Evolutionary conservation across 2,888 invertebrate species (phyloP), one percentile per base, ranked within the genome.

Genomic region (Dermolepida albohirtum): DNA sequence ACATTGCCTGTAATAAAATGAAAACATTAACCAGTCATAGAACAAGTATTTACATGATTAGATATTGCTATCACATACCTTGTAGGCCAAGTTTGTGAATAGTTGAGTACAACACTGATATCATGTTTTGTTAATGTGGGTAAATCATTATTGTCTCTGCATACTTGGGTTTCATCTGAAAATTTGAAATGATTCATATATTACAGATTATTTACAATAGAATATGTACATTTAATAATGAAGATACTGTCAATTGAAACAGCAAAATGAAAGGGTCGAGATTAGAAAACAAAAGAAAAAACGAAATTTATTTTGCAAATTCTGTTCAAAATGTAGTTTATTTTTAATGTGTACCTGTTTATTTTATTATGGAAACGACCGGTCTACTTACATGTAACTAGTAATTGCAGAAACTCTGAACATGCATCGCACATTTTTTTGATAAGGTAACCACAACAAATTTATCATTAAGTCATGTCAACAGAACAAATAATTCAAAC

Each of bases 351-450:
- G 16, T 54, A 40, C 54, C 54, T 54, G 54, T 43, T 43, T 57
- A 62, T 47, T 47, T 47, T 62, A 62, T 62, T 62, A 47, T 34
- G 43, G 57, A 54, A 67, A 55, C 66, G 64, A 40, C 51, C 43
- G 71, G 59, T 57, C 64, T 76, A 82, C 92, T 91, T 89, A 93
- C 92, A 92, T 80, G 90, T 89, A 82, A 94, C 89, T 84, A 96
- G 90, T 85, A 96, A 91, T 87, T 94, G 93, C 85, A 94, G 90
- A 88, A 96, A 93, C 86, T 96, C 95, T 83, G 93, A 91, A 88
- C 96, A 96, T 86, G 93, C 92, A 90, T 96, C 96, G 90, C 96
- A 96, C 94, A 94, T 93, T 82, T 82, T 86, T 81, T 62, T 62
- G 66, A 66, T 64, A 55, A 62, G 69, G 63, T 70, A 68, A 68